These are phyloP conservation scores for Geophilus truncorum DNA, from an alignment of 2,888 invertebrate genomes.

Conservation along the genomic window DNA sequence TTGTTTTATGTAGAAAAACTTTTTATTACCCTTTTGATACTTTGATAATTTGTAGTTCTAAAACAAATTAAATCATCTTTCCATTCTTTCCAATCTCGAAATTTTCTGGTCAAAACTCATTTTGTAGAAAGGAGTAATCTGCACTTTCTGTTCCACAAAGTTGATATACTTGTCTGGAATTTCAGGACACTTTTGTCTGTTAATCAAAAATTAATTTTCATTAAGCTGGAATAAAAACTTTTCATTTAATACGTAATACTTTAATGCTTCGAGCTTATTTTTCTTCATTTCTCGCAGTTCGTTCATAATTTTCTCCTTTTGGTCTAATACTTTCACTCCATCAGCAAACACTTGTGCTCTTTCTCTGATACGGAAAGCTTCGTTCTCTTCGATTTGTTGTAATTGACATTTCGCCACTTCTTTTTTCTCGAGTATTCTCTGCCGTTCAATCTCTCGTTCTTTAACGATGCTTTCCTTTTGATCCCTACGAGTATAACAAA, in stretches of 20 bases:
- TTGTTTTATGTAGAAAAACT: not conserved
- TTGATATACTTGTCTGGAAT: not conserved
- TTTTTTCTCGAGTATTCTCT: not conserved
- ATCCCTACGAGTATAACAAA: not conserved
- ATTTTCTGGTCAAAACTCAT: conserved; percentile 6
- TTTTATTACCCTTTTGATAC: not conserved
- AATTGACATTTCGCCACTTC: not conserved
- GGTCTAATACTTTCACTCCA: not conserved
- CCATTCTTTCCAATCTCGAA: not conserved
- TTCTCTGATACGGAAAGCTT: not conserved
- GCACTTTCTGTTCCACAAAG: not conserved
- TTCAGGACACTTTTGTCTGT: not conserved
- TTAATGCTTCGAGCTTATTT: not conserved
- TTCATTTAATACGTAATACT: not conserved
- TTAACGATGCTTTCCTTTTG: not conserved
- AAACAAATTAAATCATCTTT: not conserved
- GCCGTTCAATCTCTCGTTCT: not conserved
- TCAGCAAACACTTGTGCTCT: not conserved
- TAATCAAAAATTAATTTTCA: not conserved
- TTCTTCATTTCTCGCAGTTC: conserved; percentile 6
- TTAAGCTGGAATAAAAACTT: not conserved
- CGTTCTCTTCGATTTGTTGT: not conserved
- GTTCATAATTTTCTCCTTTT: not conserved
- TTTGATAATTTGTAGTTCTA: not conserved
- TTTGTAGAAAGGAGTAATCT: not conserved